Percentiles rank a stretch among this genome's conserved stretches.
Conservation (phyloP, 2,113 vertebrate species). For the Leptobrachium leishanense region DNA sequence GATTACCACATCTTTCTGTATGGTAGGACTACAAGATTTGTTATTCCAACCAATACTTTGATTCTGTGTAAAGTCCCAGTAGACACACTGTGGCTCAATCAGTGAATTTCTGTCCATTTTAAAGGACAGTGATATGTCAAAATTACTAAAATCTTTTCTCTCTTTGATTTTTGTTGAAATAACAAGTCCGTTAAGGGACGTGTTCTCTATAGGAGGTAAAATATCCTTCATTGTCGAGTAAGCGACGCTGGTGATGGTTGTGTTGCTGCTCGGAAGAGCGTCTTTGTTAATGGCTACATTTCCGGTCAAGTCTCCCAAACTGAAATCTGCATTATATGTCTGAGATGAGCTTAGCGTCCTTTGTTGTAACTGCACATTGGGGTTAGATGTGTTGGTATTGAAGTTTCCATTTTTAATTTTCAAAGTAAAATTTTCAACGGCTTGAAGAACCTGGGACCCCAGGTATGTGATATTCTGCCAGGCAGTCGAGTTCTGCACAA, state of each 20-base stretch:
- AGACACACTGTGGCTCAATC: conserved; percentile 63
- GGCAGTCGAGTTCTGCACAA: conserved; percentile 61
- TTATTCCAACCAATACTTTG: conserved; percentile 57
- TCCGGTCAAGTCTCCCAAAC: conserved; percentile 56
- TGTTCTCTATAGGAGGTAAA: conserved; percentile 24
- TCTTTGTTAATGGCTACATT: conserved; percentile 51
- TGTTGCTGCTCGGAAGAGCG: conserved; percentile 34
- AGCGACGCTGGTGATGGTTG: conserved; percentile 62
- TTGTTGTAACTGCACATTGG: conserved; percentile 60
- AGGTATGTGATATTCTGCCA: background rate
- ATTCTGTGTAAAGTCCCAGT: conserved; percentile 64
- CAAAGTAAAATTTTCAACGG: conserved; percentile 67
- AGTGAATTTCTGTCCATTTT: conserved; percentile 40
- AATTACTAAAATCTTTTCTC: background rate
- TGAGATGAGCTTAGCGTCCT: background rate
- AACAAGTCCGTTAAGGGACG: conserved; percentile 58
- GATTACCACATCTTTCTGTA: background rate
- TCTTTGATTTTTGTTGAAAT: conserved; percentile 64
- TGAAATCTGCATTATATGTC: conserved; percentile 56
- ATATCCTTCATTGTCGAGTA: conserved; percentile 64
- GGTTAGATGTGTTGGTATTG: conserved; percentile 14
- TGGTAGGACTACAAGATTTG: conserved; percentile 52
- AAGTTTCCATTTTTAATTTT: conserved; percentile 27
- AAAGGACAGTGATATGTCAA: conserved; percentile 69
- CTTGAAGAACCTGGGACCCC: conserved; percentile 63